Evolutionary conservation across 2,888 invertebrate species (phyloP), one percentile per base, ranked within the genome.

Genomic region (Microctonus hyperodae): DNA sequence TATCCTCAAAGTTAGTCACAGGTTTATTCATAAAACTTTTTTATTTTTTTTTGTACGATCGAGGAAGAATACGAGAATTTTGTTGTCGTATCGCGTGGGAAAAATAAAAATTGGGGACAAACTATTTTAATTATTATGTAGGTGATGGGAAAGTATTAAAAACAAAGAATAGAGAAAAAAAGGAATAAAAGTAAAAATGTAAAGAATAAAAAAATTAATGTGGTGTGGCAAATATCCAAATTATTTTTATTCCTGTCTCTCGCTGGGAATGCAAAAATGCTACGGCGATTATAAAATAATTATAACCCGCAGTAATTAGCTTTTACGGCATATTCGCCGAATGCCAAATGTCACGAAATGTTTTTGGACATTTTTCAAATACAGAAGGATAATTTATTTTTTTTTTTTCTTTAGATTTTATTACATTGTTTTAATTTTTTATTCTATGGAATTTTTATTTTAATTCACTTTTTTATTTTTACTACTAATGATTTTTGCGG

Each of bases 341-440:
- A 22, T 31, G 50, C 61, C 25, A 51, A 44, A 60, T 48, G 50
- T 20, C 50, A 31, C 10, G 50, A 48, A 31, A 60, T 10, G 22
- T 48, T n/a, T 61, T 61, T 51, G 51, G 33, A 61, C 16, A 51
- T 61, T 35, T 61, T 10, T 51, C 22, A 51, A 61, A 13, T 7
- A 10, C 1, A 35, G 20, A 56, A 55, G 28, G 13, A 16, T 31
- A 13, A 2, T 22, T 25, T 23, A 10, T 35, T 20, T 57, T 16
- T 20, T 10, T 37, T 22, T 58, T 16, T 35, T n/a, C n/a, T n/a
- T 9, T 28, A 1, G 13, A 25, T 56, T n/a, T 28, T 25, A 23
- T 25, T n/a, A 23, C n/a, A n/a, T 10, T n/a, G 10, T 31, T 4
- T 11, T 20, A 25, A 10, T 11, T 22, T 16, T 23, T 51, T 51